These are phyloP conservation scores for Laticauda colubrina DNA, from an alignment of 2,113 vertebrate genomes.

Conservation along the genomic window DNA sequence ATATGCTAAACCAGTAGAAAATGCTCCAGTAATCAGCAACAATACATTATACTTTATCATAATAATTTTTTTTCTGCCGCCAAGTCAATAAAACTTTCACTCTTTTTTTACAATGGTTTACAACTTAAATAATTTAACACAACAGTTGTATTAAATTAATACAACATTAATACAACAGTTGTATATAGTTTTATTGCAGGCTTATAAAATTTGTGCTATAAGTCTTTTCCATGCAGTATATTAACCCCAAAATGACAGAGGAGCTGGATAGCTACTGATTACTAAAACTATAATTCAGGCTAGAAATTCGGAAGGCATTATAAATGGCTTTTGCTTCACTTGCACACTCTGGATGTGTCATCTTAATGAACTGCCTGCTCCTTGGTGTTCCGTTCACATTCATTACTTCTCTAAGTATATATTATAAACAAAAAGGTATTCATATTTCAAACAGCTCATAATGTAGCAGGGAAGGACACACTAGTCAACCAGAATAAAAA, in stretches of 20 bases:
- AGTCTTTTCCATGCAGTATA: constrained; percentile 69
- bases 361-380: constrained; percentile 54
- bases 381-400: constrained; percentile 36
- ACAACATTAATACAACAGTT: constrained; percentile 69
- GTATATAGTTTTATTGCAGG: constrained; percentile 76
- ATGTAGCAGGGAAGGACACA: neutral
- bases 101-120: constrained; percentile 73
- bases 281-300: constrained; percentile 74
- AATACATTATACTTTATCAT: constrained; percentile 65
- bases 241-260: constrained; percentile 69
- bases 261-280: constrained; percentile 69
- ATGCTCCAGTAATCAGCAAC: constrained; percentile 67
- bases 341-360: constrained; percentile 49
- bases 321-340: constrained; percentile 63
- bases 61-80: constrained; percentile 68
- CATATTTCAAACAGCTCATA: constrained; percentile 27
- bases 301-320: constrained; percentile 64
- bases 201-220: constrained; percentile 72
- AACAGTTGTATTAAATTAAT: constrained; percentile 64
- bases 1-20: constrained; percentile 67
- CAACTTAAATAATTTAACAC: constrained; percentile 80
- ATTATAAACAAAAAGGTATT: constrained; percentile 42
- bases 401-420: constrained; percentile 41
- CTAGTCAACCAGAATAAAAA: constrained; percentile 8
- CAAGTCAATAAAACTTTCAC: constrained; percentile 63